Evolutionary conservation across 2,888 invertebrate genomes (phyloP), one percentile per base, ranked within the genome.

Genomic region (Gastracanthus pulcherrimus): DNA sequence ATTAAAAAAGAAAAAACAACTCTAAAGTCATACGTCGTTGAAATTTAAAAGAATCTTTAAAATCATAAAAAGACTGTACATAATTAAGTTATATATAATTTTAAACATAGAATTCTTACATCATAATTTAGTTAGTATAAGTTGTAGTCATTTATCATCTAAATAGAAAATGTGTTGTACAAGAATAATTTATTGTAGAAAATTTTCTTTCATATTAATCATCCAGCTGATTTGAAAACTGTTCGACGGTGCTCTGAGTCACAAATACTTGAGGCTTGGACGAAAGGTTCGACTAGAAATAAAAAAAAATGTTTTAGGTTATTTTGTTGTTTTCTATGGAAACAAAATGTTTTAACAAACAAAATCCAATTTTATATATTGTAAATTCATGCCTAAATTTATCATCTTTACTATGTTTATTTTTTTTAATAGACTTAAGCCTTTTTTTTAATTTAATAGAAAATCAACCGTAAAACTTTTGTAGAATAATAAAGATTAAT

Each of bases 201-300:
- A 76, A 36, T 41, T 70, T 48, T 72, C 13, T 41, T 69, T 74
- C 36, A 26, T 38, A 58, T 76, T 26, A 78, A 64, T 91, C 90
- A 34, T 89, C 88, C 51, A 75, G 62, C 36, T 89, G 89, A 84
- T 88, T 90, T 11, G 88, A 82, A 16, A 89, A 86, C 60, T 87
- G 86, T 31, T 91, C 90, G 5, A 88, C 84, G 48, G 83, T 88
- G 70, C 87, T 88, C 79, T 90, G 89, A 0, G 89, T 85, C 6
- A 90, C 87, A 66, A 90, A 90, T 62, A 90, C 87, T 80, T 89
- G 89, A 4, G 88, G 79, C 48, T 90, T 90, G 3, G 87, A 51
- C n/a, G 87, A 76, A 29, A 89, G 58, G 45, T 84, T 88, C 11
- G 88, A 84, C 89, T 91, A 84, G 78, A 85, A 79, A 67, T 77